phyloP scores from a whole-genome alignment of 2,113 vertebrate species.

The Oceanites oceanicus region DNA sequence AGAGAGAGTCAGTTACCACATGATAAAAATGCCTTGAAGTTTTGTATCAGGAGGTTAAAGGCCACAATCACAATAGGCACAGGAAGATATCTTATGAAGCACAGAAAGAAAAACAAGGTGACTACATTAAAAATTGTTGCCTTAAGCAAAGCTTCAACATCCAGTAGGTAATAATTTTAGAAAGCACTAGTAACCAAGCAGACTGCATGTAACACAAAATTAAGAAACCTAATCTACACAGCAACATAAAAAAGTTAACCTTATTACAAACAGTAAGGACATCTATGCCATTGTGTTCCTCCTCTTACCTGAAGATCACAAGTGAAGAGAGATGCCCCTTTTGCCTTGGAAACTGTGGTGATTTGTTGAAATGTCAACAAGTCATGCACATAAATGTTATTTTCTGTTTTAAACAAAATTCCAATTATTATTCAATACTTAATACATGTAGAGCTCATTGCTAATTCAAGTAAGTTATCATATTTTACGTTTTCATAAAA shows the following conservation, averaged over 20 bases:
- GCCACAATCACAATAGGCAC: not conserved
- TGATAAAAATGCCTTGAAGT: not conserved
- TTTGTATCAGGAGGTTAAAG: not conserved
- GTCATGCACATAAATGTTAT: conserved; percentile 97
- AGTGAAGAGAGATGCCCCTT: conserved; percentile 91
- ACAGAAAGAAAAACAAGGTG: not conserved
- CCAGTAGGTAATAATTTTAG: not conserved
- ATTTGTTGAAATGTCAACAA: conserved; percentile 98
- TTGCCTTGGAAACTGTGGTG: conserved; percentile 92
- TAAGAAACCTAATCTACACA: not conserved
- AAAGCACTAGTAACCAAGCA: not conserved
- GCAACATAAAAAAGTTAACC: not conserved
- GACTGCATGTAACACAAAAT: not conserved
- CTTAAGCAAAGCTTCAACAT: not conserved
- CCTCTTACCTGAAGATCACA: conserved; percentile 90
- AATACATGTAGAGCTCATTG: not conserved
- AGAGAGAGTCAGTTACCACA: not conserved
- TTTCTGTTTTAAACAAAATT: conserved; percentile 81
- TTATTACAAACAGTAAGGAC: not conserved
- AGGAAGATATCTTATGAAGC: not conserved
- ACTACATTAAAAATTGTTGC: not conserved
- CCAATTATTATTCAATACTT: conserved; percentile 5
- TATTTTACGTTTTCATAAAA: not conserved
- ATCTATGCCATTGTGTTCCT: not conserved
- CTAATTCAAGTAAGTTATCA: not conserved